phyloP scores from a whole-genome alignment of 2,888 invertebrate genomes.

The Malachius bipustulatus region DNA sequence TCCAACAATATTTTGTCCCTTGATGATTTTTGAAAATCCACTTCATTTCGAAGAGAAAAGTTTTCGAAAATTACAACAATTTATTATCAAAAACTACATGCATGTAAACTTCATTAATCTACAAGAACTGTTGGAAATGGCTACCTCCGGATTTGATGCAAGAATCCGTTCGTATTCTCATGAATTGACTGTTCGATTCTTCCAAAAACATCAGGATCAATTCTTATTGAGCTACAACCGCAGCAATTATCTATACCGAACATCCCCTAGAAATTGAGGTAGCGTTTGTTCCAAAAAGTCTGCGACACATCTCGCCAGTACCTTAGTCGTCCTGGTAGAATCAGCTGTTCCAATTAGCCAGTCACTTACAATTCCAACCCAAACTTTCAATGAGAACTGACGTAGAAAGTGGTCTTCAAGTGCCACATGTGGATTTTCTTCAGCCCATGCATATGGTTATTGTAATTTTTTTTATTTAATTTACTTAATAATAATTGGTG shows the following conservation, averaged over 20 bases:
- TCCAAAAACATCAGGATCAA: too few relatives aligned
- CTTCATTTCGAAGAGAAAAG: conserved; percentile 7
- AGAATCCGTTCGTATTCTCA: conserved; percentile 9
- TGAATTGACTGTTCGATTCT: too few relatives aligned
- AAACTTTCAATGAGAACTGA: conserved; percentile 3
- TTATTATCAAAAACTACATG: background rate
- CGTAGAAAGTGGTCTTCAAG: conserved; percentile 3
- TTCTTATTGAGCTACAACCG: too few relatives aligned
- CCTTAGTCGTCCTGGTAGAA: background rate
- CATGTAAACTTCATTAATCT: background rate
- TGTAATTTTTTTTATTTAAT: too few relatives aligned
- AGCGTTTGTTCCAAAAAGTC: conserved; percentile 4
- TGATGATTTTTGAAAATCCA: conserved; percentile 6
- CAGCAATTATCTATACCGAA: too few relatives aligned
- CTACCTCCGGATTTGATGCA: conserved; percentile 10
- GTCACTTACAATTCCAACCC: conserved; percentile 1
- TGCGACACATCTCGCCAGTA: conserved; percentile 1
- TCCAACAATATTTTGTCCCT: conserved; percentile 6
- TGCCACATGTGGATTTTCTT: background rate
- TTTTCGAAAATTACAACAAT: conserved; percentile 6
- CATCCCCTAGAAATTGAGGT: conserved; percentile 5
- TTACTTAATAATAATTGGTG: too few relatives aligned
- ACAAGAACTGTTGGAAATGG: conserved; percentile 6
- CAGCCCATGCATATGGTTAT: too few relatives aligned
- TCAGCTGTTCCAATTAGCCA: too few relatives aligned